These are phyloP conservation scores for Dipodomys stephensi DNA, from an alignment of 2,113 vertebrate species.

Conservation along the genomic window DNA sequence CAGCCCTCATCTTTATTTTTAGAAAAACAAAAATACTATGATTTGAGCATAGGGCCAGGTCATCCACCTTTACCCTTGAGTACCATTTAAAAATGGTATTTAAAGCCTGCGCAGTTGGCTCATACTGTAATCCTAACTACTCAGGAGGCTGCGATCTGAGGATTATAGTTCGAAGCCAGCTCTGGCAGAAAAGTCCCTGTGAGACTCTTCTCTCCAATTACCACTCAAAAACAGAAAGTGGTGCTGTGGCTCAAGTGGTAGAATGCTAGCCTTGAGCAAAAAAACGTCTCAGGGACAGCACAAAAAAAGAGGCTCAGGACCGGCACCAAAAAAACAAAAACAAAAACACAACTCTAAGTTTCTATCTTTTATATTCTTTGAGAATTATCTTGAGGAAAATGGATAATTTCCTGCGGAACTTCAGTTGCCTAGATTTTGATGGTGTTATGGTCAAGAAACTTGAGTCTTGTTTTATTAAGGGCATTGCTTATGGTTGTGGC, in stretches of 20 bases:
- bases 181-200: too few relatives aligned
- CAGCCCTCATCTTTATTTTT: neutral
- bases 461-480: constrained; percentile 20
- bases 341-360: neutral
- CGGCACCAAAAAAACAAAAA: too few relatives aligned
- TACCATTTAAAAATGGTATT: constrained; percentile 43
- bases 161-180: too few relatives aligned
- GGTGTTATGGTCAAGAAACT: constrained; percentile 22
- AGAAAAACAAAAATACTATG: constrained; percentile 7
- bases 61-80: neutral
- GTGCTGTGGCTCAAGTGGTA: too few relatives aligned
- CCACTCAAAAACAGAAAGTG: too few relatives aligned
- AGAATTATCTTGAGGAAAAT: constrained; percentile 40
- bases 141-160: too few relatives aligned
- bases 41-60: constrained; percentile 5
- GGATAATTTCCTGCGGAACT: neutral
- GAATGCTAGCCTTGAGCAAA: too few relatives aligned
- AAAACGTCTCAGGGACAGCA: too few relatives aligned
- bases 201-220: too few relatives aligned
- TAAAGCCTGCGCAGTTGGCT: neutral
- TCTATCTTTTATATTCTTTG: constrained; percentile 22
- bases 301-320: too few relatives aligned
- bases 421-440: neutral
- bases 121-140: too few relatives aligned
- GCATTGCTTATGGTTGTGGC: constrained; percentile 3